Percentiles rank a stretch among this genome's conserved stretches.
Evolutionary conservation across 1,140 invertebrate species (phyloP).

Genomic region (Zaprionus taronus): DNA sequence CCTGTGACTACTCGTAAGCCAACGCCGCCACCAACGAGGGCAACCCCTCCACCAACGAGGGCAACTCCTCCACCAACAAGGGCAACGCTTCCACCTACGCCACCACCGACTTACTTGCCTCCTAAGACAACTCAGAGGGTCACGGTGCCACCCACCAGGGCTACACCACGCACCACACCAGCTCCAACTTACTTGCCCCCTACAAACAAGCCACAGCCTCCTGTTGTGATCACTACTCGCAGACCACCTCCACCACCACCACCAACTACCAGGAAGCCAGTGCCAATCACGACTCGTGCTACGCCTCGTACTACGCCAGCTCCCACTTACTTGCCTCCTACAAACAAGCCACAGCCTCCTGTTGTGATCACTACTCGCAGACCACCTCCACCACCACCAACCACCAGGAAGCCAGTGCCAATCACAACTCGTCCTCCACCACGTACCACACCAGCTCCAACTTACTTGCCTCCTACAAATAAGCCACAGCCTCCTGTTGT

Average conservation of each 20-base stretch:
- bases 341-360: conserved; percentile 35
- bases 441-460: conserved; percentile 34
- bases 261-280: conserved; percentile 43
- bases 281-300: conserved; percentile 30
- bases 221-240: conserved; percentile 43
- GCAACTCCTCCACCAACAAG: conserved; percentile 33
- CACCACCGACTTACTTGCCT: conserved; percentile 66
- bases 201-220: conserved; percentile 45
- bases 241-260: conserved; percentile 29
- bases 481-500: conserved; percentile 36
- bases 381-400: conserved; percentile 31
- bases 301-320: conserved; percentile 34
- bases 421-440: conserved; percentile 26
- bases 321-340: conserved; percentile 56
- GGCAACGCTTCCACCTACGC: conserved; percentile 42
- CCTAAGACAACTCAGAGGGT: conserved; percentile 34
- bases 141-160: conserved; percentile 30
- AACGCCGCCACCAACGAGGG: conserved; percentile 26
- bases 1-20: conserved; percentile 50
- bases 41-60: conserved; percentile 43
- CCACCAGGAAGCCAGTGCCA: conserved; percentile 43
- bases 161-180: conserved; percentile 35
- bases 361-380: conserved; percentile 30
- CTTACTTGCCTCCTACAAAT: conserved; percentile 59
- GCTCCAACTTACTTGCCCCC: conserved; percentile 59